phyloP scores from a whole-genome alignment of 2,888 invertebrate genomes.

The Lucinisca nassula region DNA sequence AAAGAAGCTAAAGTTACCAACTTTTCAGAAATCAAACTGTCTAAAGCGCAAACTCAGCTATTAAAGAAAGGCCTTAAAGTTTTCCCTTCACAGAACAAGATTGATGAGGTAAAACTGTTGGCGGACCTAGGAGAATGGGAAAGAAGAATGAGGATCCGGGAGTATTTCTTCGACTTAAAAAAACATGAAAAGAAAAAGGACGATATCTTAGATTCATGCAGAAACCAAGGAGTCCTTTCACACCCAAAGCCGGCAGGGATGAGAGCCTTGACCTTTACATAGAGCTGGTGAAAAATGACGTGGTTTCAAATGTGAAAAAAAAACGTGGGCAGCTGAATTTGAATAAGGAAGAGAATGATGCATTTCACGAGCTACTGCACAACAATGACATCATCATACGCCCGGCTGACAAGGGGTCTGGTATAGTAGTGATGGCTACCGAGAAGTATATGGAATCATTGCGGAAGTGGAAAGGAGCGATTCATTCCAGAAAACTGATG shows the following conservation, averaged over 20 bases:
- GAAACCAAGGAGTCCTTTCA: neutral
- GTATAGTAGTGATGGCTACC: conserved; percentile 10
- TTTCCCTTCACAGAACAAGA: too few relatives aligned
- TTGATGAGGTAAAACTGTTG: too few relatives aligned
- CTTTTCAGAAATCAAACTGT: too few relatives aligned
- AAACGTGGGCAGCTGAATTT: neutral
- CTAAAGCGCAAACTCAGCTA: too few relatives aligned
- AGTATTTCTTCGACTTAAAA: too few relatives aligned
- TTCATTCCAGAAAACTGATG: neutral
- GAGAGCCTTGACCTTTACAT: conserved; percentile 10
- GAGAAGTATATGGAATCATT: too few relatives aligned
- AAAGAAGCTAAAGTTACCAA: too few relatives aligned
- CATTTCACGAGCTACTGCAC: neutral
- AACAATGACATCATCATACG: conserved; percentile 21
- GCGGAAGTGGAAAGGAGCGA: conserved; percentile 4
- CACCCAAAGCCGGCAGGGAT: conserved; percentile 16
- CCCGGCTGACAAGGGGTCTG: conserved; percentile 29
- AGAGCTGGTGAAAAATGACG: conserved; percentile 6
- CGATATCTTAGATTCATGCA: too few relatives aligned
- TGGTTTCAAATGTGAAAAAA: neutral
- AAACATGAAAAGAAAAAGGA: too few relatives aligned
- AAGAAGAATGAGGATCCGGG: too few relatives aligned
- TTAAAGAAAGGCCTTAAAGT: too few relatives aligned
- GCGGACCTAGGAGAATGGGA: too few relatives aligned
- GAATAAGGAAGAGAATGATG: neutral